Conservation (phyloP, 2,113 vertebrate genomes). For the Anguilla japonica region DNA sequence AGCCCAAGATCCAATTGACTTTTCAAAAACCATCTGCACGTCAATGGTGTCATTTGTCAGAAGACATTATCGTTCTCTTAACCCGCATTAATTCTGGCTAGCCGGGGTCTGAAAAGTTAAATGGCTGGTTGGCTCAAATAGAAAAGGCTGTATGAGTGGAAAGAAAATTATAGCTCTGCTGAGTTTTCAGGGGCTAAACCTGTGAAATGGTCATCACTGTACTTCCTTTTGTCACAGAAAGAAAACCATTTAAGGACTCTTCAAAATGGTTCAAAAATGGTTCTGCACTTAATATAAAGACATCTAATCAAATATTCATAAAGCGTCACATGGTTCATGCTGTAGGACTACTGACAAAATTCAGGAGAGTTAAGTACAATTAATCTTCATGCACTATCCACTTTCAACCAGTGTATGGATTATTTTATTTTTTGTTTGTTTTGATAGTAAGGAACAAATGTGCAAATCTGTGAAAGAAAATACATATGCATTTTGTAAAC, state of each 20-base stretch:
- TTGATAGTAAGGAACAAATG: background rate
- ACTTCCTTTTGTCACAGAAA: background rate
- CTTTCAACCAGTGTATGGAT: background rate
- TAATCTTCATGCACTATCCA: background rate
- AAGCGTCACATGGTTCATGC: background rate
- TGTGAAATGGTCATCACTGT: background rate
- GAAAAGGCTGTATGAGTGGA: background rate
- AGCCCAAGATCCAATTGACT: background rate
- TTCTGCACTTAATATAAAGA: background rate
- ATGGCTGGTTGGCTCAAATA: background rate
- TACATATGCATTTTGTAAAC: background rate
- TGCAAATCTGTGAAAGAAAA: background rate
- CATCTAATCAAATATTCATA: background rate
- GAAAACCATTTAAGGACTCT: background rate
- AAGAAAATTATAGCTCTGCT: background rate
- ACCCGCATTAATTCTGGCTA: background rate
- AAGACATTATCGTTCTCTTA: background rate
- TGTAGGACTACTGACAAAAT: background rate
- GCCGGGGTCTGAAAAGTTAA: background rate
- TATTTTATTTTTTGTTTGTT: background rate
- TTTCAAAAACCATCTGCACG: conserved; percentile 1
- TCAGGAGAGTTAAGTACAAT: background rate
- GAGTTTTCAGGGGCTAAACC: background rate
- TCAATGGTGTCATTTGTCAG: conserved; percentile 1
- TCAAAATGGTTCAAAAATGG: background rate